phyloP scores from a whole-genome alignment of 2,888 invertebrate species.

The Mimachlamys varia region DNA sequence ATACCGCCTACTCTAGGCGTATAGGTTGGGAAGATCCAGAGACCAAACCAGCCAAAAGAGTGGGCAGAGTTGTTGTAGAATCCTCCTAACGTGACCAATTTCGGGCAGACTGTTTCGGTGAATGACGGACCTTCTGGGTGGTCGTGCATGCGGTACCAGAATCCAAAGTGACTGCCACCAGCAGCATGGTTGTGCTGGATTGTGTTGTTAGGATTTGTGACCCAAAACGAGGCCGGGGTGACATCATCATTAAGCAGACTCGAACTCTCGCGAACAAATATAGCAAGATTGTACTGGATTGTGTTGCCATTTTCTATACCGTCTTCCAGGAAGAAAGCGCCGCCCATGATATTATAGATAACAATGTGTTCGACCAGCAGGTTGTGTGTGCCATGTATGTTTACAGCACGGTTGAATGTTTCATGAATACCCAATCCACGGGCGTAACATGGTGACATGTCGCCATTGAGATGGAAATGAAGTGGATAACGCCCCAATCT shows the following conservation, averaged over 20 bases:
- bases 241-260: constrained; percentile 79
- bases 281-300: constrained; percentile 74
- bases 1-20: constrained; percentile 64
- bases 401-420: constrained; percentile 78
- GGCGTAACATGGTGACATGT: too few relatives aligned
- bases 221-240: constrained; percentile 79
- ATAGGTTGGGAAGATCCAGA: constrained; percentile 77
- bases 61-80: constrained; percentile 78
- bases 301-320: constrained; percentile 77
- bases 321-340: constrained; percentile 79
- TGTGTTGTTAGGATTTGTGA: constrained; percentile 67
- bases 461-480: too few relatives aligned
- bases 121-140: constrained; percentile 77
- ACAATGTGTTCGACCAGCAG: constrained; percentile 71
- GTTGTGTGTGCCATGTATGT: constrained; percentile 76
- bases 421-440: constrained; percentile 65
- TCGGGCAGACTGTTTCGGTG: constrained; percentile 69
- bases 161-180: constrained; percentile 79
- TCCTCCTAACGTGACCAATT: constrained; percentile 59
- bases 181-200: constrained; percentile 68
- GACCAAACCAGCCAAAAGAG: constrained; percentile 78
- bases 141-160: constrained; percentile 77
- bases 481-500: too few relatives aligned
- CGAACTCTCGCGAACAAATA: constrained; percentile 74
- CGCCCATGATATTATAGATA: constrained; percentile 78